Percentiles rank a stretch among this genome's conserved stretches.
phyloP scores from a whole-genome alignment of 2,113 vertebrate species.

The Sarotherodon lohbergeri region DNA sequence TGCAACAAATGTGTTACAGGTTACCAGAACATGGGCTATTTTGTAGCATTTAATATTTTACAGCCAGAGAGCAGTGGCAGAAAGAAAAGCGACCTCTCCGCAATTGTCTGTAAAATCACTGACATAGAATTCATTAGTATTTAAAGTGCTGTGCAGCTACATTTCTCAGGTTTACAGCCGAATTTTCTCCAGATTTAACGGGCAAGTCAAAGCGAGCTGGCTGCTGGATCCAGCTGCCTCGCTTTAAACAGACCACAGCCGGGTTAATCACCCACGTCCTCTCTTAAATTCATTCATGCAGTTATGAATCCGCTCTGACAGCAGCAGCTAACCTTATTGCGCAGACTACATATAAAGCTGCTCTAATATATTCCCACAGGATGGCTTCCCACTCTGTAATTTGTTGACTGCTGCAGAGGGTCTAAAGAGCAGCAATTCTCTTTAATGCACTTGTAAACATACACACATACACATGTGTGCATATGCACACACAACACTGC shows the following conservation, averaged over 20 bases:
- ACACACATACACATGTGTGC: neutral
- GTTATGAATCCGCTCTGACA: slow-evolving; percentile 9
- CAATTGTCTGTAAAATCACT: neutral
- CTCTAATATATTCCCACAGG: slow-evolving; percentile 58
- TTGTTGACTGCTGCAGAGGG: slow-evolving; percentile 52
- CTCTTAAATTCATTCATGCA: slow-evolving; percentile 40
- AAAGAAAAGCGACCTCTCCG: neutral
- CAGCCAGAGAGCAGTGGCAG: neutral
- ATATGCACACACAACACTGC: neutral
- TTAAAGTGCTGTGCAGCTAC: neutral
- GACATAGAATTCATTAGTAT: neutral
- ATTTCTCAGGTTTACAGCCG: neutral
- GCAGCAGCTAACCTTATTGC: slow-evolving; percentile 1
- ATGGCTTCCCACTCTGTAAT: slow-evolving; percentile 57
- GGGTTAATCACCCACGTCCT: slow-evolving; percentile 21
- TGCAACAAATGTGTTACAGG: neutral
- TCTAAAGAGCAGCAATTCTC: slow-evolving; percentile 48
- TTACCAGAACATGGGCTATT: neutral
- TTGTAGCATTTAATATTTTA: neutral
- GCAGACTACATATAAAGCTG: slow-evolving; percentile 30
- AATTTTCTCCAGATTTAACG: slow-evolving; percentile 20
- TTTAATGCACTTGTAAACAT: slow-evolving; percentile 51
- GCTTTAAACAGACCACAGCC: slow-evolving; percentile 24
- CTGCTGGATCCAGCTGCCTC: slow-evolving; percentile 14
- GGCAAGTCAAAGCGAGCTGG: neutral